These are phyloP conservation scores for Torymus texanus DNA, from an alignment of 2,888 invertebrate species.

Conservation along the genomic window DNA sequence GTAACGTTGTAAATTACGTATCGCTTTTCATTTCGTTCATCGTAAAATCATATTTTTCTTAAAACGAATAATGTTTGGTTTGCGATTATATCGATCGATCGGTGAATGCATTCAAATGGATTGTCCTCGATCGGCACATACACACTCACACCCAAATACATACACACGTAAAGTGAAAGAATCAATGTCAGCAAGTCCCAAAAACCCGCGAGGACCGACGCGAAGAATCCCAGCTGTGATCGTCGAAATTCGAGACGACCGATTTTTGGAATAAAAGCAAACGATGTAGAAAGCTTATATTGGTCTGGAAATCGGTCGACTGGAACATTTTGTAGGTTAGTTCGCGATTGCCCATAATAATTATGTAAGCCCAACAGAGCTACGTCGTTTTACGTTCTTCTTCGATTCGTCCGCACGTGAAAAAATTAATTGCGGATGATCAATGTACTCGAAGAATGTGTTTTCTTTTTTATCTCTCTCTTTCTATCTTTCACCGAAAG, in stretches of 20 bases:
- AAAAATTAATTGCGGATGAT: slow-evolving; percentile 16
- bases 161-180: not conserved
- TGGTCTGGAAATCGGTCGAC: not conserved
- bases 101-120: slow-evolving; percentile 18
- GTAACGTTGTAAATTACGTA: no score
- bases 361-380: slow-evolving; percentile 15
- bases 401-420: slow-evolving; percentile 13
- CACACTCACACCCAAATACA: not conserved
- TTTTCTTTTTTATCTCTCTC: not conserved
- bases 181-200: slow-evolving; percentile 43
- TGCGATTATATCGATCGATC: not conserved
- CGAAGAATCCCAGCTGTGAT: slow-evolving; percentile 54
- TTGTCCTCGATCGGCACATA: not conserved
- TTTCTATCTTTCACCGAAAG: not conserved
- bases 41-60: not conserved
- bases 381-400: not conserved
- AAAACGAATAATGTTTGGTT: not conserved
- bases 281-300: not conserved
- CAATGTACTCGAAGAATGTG: not conserved
- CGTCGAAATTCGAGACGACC: slow-evolving; percentile 36
- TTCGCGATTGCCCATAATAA: slow-evolving; percentile 33
- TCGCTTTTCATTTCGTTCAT: no score
- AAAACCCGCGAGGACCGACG: slow-evolving; percentile 26
- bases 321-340: slow-evolving; percentile 34
- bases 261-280: slow-evolving; percentile 15